Evolutionary conservation across 2,113 vertebrate species (phyloP).

Genomic region (Urocitellus parryii): DNA sequence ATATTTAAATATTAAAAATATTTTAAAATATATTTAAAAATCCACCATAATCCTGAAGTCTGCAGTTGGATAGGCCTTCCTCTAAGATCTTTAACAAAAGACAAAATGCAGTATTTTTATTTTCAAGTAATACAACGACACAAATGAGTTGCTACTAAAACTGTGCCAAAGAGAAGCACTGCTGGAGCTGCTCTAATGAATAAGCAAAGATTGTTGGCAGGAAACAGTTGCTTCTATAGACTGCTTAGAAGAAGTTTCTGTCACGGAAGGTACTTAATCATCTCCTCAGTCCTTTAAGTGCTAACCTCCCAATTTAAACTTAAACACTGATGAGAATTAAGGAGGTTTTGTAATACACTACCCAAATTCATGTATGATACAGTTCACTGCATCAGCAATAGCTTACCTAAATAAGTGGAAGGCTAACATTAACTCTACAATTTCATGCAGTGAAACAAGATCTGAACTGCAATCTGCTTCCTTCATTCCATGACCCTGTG

Average conservation of each 20-base stretch:
- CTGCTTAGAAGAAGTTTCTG: conserved; percentile 5
- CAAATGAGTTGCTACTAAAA: conserved; percentile 60
- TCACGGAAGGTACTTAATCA: conserved; percentile 40
- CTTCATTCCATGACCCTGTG: conserved; percentile 58
- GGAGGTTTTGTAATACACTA: conserved; percentile 28
- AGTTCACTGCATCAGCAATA: conserved; percentile 29
- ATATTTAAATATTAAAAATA: no score
- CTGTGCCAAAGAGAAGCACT: neutral
- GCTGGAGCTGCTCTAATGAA: conserved; percentile 43
- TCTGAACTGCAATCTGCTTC: conserved; percentile 51
- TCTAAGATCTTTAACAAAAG: conserved; percentile 48
- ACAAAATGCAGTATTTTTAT: conserved; percentile 41
- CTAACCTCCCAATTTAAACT: neutral
- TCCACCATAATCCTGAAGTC: conserved; percentile 31
- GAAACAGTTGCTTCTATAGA: conserved; percentile 40
- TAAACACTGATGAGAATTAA: conserved; percentile 43
- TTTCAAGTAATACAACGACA: conserved; percentile 61
- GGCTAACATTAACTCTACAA: neutral
- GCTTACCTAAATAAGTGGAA: conserved; percentile 30
- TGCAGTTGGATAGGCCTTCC: conserved; percentile 6
- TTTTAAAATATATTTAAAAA: neutral
- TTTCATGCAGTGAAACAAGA: conserved; percentile 30
- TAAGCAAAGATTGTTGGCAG: conserved; percentile 48
- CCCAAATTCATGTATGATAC: neutral
- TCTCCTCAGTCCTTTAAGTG: neutral